Percentiles rank a stretch among this genome's conserved stretches.
phyloP scores from a whole-genome alignment of 1,140 invertebrate genomes.

The Sitodiplosis mosellana region DNA sequence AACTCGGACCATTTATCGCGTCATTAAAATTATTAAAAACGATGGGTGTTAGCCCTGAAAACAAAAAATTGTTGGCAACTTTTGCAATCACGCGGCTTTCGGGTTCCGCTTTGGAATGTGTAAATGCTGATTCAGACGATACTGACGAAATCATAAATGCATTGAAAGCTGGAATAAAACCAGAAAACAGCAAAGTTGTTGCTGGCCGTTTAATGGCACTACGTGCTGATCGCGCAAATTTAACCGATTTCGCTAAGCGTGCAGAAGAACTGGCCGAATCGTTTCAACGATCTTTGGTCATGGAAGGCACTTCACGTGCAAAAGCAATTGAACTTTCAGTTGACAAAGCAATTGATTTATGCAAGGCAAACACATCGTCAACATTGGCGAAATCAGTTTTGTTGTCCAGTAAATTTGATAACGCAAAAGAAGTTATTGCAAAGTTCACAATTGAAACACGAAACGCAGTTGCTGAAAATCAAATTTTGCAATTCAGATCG shows the following conservation, averaged over 20 bases:
- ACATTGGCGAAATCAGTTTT: not conserved
- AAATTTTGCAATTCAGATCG: no score
- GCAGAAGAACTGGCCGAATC: not conserved
- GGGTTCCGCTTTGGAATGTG: no score
- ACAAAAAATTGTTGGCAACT: no score
- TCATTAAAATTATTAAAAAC: no score
- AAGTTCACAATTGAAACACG: not conserved
- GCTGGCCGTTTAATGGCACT: not conserved
- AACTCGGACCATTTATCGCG: no score
- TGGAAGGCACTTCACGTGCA: not conserved
- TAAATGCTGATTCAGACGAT: no score
- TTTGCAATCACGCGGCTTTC: no score
- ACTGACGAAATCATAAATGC: no score
- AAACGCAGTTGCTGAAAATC: not conserved
- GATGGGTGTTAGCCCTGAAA: no score
- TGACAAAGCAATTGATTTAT: no score
- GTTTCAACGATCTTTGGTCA: conserved; percentile 2
- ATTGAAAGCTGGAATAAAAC: no score
- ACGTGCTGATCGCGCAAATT: not conserved
- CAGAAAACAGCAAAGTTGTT: no score
- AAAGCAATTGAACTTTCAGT: conserved; percentile 2
- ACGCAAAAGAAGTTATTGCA: not conserved
- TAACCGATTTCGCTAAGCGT: not conserved
- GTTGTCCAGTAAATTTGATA: not conserved
- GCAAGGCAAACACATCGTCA: not conserved